Conservation (phyloP, 1,140 invertebrate genomes). For the Temnothorax longispinosus region DNA sequence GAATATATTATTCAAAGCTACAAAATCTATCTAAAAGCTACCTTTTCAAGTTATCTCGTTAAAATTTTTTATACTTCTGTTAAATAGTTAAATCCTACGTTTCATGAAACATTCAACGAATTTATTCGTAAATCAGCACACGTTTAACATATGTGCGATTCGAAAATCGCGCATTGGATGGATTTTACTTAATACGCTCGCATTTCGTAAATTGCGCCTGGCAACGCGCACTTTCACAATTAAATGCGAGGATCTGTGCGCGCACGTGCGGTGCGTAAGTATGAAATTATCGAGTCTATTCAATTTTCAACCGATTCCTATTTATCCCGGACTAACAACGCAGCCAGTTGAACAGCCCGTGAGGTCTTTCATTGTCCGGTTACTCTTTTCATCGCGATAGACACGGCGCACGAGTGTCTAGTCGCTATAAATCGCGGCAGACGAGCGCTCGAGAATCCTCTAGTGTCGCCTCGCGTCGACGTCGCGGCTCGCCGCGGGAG, state of each 20-base stretch:
- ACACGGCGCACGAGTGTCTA: constrained; percentile 58
- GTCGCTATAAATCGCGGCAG: constrained; percentile 68
- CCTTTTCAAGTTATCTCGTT: background rate
- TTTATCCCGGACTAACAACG: constrained; percentile 46
- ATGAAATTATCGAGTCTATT: constrained; percentile 32
- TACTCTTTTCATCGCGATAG: constrained; percentile 62
- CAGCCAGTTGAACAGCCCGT: constrained; percentile 36
- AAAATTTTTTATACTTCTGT: background rate
- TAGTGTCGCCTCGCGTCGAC: constrained; percentile 59
- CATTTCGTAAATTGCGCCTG: constrained; percentile 15
- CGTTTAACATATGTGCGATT: background rate
- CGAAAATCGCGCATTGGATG: background rate
- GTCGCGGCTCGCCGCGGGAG: constrained; percentile 61
- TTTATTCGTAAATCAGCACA: background rate
- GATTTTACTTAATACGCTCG: background rate
- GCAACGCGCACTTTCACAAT: constrained; percentile 4
- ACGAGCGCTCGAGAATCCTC: constrained; percentile 54
- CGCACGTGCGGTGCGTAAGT: constrained; percentile 8
- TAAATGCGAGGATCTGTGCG: background rate
- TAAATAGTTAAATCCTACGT: background rate
- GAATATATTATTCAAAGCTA: background rate
- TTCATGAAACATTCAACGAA: background rate
- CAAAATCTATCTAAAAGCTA: background rate
- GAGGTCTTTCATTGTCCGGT: constrained; percentile 59
- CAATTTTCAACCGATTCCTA: constrained; percentile 67